Conservation (phyloP, 2,888 invertebrate genomes). For the Leucophora obtusa region DNA sequence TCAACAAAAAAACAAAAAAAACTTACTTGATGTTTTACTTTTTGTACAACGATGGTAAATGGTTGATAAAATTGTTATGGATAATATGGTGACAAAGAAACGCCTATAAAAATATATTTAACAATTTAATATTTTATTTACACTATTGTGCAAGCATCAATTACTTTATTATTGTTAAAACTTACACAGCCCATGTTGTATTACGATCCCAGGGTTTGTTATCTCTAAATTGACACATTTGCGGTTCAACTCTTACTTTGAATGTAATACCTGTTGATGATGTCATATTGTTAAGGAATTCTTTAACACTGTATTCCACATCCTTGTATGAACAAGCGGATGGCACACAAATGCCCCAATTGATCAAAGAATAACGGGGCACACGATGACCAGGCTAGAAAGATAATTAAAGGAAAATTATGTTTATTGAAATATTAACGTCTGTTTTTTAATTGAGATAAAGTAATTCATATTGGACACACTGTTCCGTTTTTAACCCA, state of each 20-base stretch:
- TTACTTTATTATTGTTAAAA: slow-evolving; percentile 23
- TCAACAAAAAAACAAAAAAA: slow-evolving; percentile 29
- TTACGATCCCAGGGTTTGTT: slow-evolving; percentile 78
- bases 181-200: slow-evolving; percentile 80
- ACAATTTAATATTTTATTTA: neutral
- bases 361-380: slow-evolving; percentile 83
- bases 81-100: slow-evolving; percentile 79
- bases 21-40: slow-evolving; percentile 73
- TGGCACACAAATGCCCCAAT: slow-evolving; percentile 86
- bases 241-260: slow-evolving; percentile 81
- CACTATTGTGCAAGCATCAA: neutral
- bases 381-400: slow-evolving; percentile 85
- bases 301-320: slow-evolving; percentile 81
- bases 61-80: slow-evolving; percentile 75
- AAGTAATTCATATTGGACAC: too few species aligned
- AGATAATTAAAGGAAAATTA: neutral
- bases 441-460: too few species aligned
- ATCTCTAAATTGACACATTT: slow-evolving; percentile 82
- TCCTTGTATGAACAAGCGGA: slow-evolving; percentile 81
- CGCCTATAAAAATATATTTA: slow-evolving; percentile 70
- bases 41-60: slow-evolving; percentile 74
- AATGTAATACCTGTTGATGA: slow-evolving; percentile 81
- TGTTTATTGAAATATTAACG: too few species aligned
- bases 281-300: slow-evolving; percentile 79
- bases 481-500: too few species aligned